These are phyloP conservation scores for Apodemia zela DNA, from an alignment of 2,888 invertebrate genomes.

Conservation along the genomic window DNA sequence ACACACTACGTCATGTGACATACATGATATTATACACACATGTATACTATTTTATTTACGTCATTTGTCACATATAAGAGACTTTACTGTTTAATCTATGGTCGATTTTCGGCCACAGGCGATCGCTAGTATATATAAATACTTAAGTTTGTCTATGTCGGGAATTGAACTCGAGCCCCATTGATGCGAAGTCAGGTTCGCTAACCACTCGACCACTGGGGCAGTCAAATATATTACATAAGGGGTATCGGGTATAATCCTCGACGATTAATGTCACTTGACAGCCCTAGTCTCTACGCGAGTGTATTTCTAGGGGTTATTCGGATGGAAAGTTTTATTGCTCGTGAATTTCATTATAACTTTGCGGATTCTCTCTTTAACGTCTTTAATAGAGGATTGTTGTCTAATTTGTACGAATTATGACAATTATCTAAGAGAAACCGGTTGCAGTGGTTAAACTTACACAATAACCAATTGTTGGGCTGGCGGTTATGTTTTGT, in stretches of 20 bases:
- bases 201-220: too few species aligned
- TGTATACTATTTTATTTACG: too few species aligned
- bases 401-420: conserved; percentile 74
- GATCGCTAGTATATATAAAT: too few species aligned
- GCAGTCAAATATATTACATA: too few species aligned
- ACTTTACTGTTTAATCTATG: too few species aligned
- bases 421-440: conserved; percentile 35
- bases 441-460: background rate
- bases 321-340: conserved; percentile 78
- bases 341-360: conserved; percentile 79
- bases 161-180: too few species aligned
- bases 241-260: background rate
- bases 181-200: too few species aligned
- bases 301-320: conserved; percentile 75
- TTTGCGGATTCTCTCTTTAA: conserved; percentile 62
- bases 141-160: too few species aligned
- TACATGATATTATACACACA: too few species aligned
- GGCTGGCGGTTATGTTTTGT: background rate
- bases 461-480: background rate
- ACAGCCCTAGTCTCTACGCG: conserved; percentile 49
- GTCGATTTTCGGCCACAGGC: too few species aligned
- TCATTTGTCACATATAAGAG: too few species aligned
- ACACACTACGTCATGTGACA: too few species aligned
- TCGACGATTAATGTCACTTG: conserved; percentile 17
- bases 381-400: conserved; percentile 72